A percentile compares a stretch with the other conserved stretches of the same genome.
Evolutionary conservation across 1,140 invertebrate species (phyloP).

Genomic region (Contarinia nasturtii): DNA sequence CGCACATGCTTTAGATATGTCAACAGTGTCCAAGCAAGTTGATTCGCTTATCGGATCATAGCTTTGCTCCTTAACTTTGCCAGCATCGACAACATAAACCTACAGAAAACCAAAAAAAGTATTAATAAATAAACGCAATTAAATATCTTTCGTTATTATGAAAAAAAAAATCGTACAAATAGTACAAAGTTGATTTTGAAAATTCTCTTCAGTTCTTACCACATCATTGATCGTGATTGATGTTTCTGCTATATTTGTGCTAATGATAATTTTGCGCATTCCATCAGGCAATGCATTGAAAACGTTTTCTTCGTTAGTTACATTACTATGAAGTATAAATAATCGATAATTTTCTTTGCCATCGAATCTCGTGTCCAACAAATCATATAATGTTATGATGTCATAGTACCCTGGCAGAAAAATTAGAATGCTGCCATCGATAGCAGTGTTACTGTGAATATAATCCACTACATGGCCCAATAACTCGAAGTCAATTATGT

Average conservation of each 20-base stretch:
- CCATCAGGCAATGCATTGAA: constrained; percentile 67
- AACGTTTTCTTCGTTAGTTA: constrained; percentile 27
- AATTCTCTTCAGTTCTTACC: too few species aligned
- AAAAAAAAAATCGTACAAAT: too few species aligned
- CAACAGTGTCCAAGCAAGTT: constrained; percentile 45
- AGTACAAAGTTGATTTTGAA: too few species aligned
- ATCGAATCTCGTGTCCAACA: too few species aligned
- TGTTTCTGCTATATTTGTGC: constrained; percentile 47
- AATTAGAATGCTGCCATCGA: constrained; percentile 62
- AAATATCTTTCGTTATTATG: constrained; percentile 79
- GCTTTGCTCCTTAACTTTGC: constrained; percentile 74
- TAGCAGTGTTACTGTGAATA: constrained; percentile 36
- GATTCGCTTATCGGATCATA: constrained; percentile 50
- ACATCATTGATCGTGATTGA: constrained; percentile 90
- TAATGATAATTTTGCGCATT: constrained; percentile 55
- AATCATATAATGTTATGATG: constrained; percentile 55
- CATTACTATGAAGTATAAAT: constrained; percentile 39
- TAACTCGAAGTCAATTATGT: constrained; percentile 48
- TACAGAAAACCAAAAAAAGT: too few species aligned
- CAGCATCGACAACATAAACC: constrained; percentile 76
- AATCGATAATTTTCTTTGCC: constrained; percentile 37
- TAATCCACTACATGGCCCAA: constrained; percentile 40
- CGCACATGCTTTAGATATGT: constrained; percentile 61
- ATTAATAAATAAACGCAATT: too few species aligned
- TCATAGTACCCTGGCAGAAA: constrained; percentile 92